phyloP scores from a whole-genome alignment of 2,888 invertebrate species.

The Charanyca ferruginea region DNA sequence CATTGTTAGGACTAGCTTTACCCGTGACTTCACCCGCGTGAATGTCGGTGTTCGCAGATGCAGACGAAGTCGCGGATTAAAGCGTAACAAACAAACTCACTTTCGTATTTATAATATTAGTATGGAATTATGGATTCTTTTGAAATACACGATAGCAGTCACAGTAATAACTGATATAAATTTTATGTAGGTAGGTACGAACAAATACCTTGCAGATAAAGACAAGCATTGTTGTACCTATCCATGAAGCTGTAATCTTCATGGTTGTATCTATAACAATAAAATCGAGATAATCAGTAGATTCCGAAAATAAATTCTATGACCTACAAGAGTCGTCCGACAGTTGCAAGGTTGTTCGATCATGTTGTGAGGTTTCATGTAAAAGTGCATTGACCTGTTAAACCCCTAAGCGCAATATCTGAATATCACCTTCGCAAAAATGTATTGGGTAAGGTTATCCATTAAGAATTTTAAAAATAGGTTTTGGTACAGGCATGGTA shows the following conservation, averaged over 20 bases:
- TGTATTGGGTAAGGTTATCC: background rate
- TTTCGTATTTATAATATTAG: too few relatives aligned
- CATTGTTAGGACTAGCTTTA: too few relatives aligned
- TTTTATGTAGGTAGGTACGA: background rate
- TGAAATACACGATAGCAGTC: constrained; percentile 17
- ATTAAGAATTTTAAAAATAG: too few relatives aligned
- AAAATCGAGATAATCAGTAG: constrained; percentile 2
- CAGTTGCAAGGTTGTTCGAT: background rate
- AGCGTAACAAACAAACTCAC: too few relatives aligned
- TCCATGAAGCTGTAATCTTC: constrained; percentile 4
- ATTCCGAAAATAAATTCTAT: constrained; percentile 15
- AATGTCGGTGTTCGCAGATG: too few relatives aligned
- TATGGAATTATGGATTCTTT: too few relatives aligned
- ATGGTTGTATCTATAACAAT: too few relatives aligned
- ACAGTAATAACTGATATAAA: background rate
- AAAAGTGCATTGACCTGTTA: constrained; percentile 1
- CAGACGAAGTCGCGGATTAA: too few relatives aligned
- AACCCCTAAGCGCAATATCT: background rate
- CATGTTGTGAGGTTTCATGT: background rate
- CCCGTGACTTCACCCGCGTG: too few relatives aligned
- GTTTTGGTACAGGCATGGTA: too few relatives aligned
- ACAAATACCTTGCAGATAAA: constrained; percentile 24
- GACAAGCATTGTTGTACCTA: background rate
- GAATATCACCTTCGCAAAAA: background rate
- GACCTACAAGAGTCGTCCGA: constrained; percentile 5